These are phyloP conservation scores for Saguinus imperator DNA, from an alignment of 2,113 vertebrate species.

Conservation along the genomic window DNA sequence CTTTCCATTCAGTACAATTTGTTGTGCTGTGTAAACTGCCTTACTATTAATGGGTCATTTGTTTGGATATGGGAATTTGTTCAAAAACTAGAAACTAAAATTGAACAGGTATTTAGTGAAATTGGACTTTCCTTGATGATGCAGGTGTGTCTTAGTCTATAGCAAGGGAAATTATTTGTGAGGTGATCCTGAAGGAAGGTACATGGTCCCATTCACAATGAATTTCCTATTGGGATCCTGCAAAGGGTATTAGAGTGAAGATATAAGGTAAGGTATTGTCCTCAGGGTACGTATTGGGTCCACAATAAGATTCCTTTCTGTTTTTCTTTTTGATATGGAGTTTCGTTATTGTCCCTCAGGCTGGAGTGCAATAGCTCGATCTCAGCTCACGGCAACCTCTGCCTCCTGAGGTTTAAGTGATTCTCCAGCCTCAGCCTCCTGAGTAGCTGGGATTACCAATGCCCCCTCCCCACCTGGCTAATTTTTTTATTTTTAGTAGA, in stretches of 20 bases:
- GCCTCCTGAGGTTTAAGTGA: too few species aligned
- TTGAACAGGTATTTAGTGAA: slow-evolving; percentile 10
- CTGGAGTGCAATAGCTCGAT: too few species aligned
- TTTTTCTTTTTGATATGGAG: too few species aligned
- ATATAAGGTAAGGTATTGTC: background rate
- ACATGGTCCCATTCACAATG: background rate
- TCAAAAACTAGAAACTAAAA: slow-evolving; percentile 6
- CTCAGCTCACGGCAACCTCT: too few species aligned
- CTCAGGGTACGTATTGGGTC: background rate
- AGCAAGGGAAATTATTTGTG: background rate
- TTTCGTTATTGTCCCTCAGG: too few species aligned
- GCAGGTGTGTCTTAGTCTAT: background rate
- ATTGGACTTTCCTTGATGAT: background rate
- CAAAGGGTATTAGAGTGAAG: background rate
- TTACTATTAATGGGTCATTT: background rate
- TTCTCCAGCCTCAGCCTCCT: too few species aligned
- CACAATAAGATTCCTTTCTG: background rate
- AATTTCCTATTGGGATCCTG: background rate
- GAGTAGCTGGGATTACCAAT: too few species aligned
- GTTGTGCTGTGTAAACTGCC: background rate
- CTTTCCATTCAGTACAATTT: background rate
- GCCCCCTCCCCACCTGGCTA: too few species aligned
- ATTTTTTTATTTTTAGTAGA: too few species aligned
- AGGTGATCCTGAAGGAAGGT: background rate
- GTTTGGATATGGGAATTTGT: background rate